Evolutionary conservation across 2,888 invertebrate species (phyloP).

Genomic region (Muschampia plurimacula): DNA sequence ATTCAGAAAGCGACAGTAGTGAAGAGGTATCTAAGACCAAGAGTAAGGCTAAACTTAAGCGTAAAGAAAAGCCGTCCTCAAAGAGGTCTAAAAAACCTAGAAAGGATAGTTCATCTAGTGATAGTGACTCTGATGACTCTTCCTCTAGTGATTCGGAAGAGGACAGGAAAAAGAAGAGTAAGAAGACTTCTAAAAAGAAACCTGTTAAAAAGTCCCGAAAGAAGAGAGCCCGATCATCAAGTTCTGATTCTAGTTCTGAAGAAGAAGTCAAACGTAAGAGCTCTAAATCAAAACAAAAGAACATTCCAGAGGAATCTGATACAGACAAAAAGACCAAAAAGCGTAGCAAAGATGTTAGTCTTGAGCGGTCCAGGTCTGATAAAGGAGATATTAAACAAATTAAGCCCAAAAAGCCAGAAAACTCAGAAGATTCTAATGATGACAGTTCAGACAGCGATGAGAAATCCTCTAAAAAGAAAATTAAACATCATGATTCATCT

Average conservation of each 20-base stretch:
- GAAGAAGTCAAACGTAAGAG: slow-evolving; percentile 80
- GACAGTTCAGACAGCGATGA: slow-evolving; percentile 81
- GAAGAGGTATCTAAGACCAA: slow-evolving; percentile 75
- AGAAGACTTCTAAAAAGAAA: slow-evolving; percentile 78
- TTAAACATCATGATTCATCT: slow-evolving; percentile 76
- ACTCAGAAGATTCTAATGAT: slow-evolving; percentile 75
- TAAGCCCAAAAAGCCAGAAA: slow-evolving; percentile 73
- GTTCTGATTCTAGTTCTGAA: slow-evolving; percentile 82
- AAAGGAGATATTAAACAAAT: slow-evolving; percentile 66
- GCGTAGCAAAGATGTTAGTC: slow-evolving; percentile 68
- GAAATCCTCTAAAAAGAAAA: slow-evolving; percentile 80
- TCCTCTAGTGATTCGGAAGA: slow-evolving; percentile 82
- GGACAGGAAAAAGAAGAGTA: slow-evolving; percentile 81
- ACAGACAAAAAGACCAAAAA: slow-evolving; percentile 76
- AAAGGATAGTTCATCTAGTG: slow-evolving; percentile 79
- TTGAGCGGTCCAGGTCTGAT: slow-evolving; percentile 70
- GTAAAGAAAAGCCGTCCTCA: slow-evolving; percentile 84
- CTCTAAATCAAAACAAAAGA: slow-evolving; percentile 78
- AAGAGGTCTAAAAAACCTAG: slow-evolving; percentile 83
- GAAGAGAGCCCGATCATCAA: slow-evolving; percentile 78
- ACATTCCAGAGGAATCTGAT: slow-evolving; percentile 80
- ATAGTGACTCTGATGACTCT: slow-evolving; percentile 81
- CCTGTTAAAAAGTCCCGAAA: slow-evolving; percentile 78
- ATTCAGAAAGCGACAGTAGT: slow-evolving; percentile 79
- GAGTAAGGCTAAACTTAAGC: slow-evolving; percentile 75